Conservation (phyloP, 2,797 vertebrate species). For the Peromyscus attwateri region DNA sequence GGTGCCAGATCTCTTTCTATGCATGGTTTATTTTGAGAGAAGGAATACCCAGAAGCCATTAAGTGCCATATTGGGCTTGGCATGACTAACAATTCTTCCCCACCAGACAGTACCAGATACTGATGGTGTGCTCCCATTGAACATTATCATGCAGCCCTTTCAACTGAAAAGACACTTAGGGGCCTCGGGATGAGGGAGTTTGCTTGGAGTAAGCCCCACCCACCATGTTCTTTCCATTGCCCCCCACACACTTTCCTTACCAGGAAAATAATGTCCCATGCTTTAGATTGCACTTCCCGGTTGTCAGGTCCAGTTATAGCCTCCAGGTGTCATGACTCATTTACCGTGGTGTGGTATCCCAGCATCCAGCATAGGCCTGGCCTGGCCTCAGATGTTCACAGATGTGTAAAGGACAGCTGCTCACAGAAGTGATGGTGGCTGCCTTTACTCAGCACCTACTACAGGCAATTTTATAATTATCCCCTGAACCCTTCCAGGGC, state of each 20-base stretch:
- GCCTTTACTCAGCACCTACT: background rate
- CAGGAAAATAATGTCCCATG: background rate
- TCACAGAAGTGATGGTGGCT: background rate
- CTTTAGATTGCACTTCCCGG: background rate
- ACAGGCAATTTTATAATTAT: background rate
- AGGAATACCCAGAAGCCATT: conserved; percentile 11
- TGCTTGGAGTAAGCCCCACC: background rate
- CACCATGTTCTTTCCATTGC: background rate
- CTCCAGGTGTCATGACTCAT: background rate
- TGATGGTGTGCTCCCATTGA: accelerated
- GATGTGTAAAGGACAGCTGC: background rate
- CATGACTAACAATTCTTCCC: background rate
- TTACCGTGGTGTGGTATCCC: background rate
- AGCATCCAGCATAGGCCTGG: background rate
- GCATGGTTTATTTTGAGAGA: background rate
- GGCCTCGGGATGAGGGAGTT: background rate
- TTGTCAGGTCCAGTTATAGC: background rate
- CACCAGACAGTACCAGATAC: background rate
- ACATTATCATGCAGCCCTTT: background rate
- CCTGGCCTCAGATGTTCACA: background rate
- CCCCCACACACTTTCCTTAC: background rate
- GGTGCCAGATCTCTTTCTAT: background rate
- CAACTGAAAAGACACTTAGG: background rate
- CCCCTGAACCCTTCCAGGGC: background rate
- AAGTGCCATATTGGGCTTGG: background rate